A percentile compares a stretch with the other conserved stretches of the same genome.
phyloP scores from a whole-genome alignment of 2,113 vertebrate genomes.

The Aldabrachelys gigantea region DNA sequence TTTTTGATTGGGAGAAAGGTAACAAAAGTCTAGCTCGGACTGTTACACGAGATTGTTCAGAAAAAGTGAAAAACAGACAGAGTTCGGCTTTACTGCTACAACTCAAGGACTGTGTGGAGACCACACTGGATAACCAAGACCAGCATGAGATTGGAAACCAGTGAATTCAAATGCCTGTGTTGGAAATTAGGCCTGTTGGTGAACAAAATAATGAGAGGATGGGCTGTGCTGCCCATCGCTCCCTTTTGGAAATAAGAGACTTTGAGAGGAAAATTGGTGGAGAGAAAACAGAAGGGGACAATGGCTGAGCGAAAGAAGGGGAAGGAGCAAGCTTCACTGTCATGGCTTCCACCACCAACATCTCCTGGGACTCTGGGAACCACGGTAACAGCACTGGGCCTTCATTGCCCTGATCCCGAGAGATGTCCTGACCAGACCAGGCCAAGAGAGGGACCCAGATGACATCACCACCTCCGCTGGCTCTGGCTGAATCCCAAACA shows the following conservation, averaged over 20 bases:
- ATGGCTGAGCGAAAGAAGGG: too few species aligned
- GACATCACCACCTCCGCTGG: too few species aligned
- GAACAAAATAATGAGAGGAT: not conserved
- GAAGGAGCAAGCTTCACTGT: too few species aligned
- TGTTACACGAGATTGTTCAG: not conserved
- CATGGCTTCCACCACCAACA: too few species aligned
- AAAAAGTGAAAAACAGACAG: not conserved
- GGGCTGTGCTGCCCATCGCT: not conserved
- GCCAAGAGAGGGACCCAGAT: too few species aligned
- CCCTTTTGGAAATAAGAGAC: not conserved
- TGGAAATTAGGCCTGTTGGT: not conserved
- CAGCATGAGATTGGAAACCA: not conserved
- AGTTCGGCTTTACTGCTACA: not conserved
- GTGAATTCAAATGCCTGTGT: not conserved
- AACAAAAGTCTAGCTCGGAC: not conserved
- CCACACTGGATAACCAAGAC: not conserved
- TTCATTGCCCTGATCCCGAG: too few species aligned
- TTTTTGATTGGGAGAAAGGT: not conserved
- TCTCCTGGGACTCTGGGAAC: too few species aligned
- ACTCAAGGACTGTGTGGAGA: not conserved
- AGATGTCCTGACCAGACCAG: too few species aligned
- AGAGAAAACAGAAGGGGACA: not conserved
- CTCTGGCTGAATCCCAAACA: too few species aligned
- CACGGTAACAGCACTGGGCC: too few species aligned
- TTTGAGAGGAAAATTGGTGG: not conserved